Evolutionary conservation across 2,113 vertebrate genomes (phyloP).

Genomic region (Pedionomus torquatus): DNA sequence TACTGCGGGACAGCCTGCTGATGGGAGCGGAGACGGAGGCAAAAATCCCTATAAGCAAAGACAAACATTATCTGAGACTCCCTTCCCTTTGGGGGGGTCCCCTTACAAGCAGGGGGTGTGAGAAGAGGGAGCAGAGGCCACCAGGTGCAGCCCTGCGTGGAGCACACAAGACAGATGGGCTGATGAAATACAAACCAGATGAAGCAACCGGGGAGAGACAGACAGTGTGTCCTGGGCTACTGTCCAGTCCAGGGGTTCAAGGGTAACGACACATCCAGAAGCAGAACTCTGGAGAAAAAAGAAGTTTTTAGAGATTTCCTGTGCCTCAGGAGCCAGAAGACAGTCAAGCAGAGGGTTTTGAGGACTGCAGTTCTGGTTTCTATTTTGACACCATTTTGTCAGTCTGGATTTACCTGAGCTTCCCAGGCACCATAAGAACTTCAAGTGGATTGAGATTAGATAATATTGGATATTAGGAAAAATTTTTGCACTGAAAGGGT

Average conservation of each 20-base stretch:
- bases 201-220: not conserved
- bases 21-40: not conserved
- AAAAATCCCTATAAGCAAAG: not conserved
- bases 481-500: too few species aligned
- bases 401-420: not conserved
- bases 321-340: not conserved
- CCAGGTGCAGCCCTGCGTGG: not conserved
- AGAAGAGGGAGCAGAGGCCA: not conserved
- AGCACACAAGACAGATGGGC: not conserved
- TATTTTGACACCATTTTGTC: not conserved
- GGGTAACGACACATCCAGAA: not conserved
- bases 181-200: not conserved
- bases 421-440: not conserved
- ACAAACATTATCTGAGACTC: not conserved
- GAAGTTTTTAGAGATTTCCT: not conserved
- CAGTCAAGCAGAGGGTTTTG: not conserved
- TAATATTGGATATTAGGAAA: too few species aligned
- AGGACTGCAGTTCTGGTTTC: not conserved
- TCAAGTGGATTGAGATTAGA: too few species aligned
- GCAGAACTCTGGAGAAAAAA: not conserved
- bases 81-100: not conserved
- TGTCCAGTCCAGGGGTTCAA: not conserved
- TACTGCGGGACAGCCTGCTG: not conserved
- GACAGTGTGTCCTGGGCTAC: accelerated
- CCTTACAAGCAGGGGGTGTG: not conserved